Percentiles rank a stretch among this genome's conserved stretches.
Evolutionary conservation across 2,888 invertebrate genomes (phyloP).

Genomic region (Phyto melanocephala): DNA sequence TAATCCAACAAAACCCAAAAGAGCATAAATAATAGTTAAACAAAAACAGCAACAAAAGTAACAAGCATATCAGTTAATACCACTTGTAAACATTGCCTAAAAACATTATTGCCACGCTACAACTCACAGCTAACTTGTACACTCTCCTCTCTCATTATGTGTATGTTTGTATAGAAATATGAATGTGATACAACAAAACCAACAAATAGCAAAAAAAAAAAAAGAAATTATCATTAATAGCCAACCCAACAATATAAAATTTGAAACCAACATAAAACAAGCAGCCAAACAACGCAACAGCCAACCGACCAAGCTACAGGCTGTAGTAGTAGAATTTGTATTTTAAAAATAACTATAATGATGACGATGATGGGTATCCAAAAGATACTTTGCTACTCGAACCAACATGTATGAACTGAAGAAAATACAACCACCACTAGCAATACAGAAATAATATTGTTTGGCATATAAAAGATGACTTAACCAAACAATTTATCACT

Average conservation of each 20-base stretch:
- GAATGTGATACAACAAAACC: background rate
- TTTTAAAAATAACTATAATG: background rate
- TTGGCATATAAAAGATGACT: constrained; percentile 62
- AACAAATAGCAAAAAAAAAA: constrained; percentile 4
- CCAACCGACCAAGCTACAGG: constrained; percentile 17
- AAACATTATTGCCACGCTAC: constrained; percentile 48
- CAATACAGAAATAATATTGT: constrained; percentile 43
- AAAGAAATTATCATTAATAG: constrained; percentile 10
- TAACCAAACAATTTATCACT: constrained; percentile 74
- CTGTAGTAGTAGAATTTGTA: background rate
- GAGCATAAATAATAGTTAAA: constrained; percentile 62
- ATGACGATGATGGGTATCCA: constrained; percentile 12
- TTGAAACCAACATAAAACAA: constrained; percentile 14
- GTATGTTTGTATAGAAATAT: no score
- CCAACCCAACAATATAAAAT: constrained; percentile 15
- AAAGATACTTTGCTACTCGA: constrained; percentile 52
- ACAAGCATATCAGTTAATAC: constrained; percentile 63
- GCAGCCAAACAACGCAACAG: constrained; percentile 8
- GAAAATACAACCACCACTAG: constrained; percentile 60
- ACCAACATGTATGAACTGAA: constrained; percentile 69
- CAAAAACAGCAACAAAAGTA: constrained; percentile 42
- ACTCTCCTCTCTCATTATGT: constrained; percentile 4
- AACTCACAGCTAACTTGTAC: background rate
- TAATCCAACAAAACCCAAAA: constrained; percentile 59
- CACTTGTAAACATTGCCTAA: constrained; percentile 60